Base-by-base conservation (phyloP, 2,113 vertebrate genomes). In the Cheirogaleus medius region DNA sequence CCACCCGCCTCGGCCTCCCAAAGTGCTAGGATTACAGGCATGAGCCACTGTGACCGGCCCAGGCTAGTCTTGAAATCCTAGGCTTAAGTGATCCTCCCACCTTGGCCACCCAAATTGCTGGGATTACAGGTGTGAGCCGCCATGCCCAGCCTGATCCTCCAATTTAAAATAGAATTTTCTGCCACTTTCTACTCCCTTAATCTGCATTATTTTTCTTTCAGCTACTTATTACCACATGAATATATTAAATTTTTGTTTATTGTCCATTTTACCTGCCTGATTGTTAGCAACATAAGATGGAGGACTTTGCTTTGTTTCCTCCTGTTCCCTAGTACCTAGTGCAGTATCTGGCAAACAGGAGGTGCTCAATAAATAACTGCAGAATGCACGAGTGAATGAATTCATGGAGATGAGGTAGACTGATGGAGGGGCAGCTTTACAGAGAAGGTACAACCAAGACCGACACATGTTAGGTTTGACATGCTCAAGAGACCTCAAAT, bases 281-380 rank as follows among this genome's bases (percentile, higher is more conserved):
- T 14, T 77, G 73, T 92, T 78, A 86, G 82, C 81, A 88, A 88
- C 49, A 74, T 37, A 90, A 66, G 81, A 96, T 34, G 82, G 91
- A 95, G 49, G 81, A 82, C 76, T 94, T 54, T 88, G 32, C 73
- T 95, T 95, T 80, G 52, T 83, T 94, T 87, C 34, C 20, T 73
- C 23, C 34, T 18, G 18, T 77, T 95, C 63, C 92, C 52, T 54
- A 68, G 76, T 39, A 56, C 44, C 52, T 88, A 39, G 76, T 39
- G 91, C 11, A 39, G 44, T 71, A 39, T 80, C 29, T 85, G 73
- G 76, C 52, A 77, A 76, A 60, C 5, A 76, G 52, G 37, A 96
- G 42, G 39, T 39, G 60, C 44, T 92, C 15, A n/a, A 69, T 68
- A 73, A 92, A 56, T 42, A 68, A 17, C 13, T 47, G 52, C 15